phyloP scores from a whole-genome alignment of 2,797 vertebrate species.

The Myoxocephalus aenaeus region DNA sequence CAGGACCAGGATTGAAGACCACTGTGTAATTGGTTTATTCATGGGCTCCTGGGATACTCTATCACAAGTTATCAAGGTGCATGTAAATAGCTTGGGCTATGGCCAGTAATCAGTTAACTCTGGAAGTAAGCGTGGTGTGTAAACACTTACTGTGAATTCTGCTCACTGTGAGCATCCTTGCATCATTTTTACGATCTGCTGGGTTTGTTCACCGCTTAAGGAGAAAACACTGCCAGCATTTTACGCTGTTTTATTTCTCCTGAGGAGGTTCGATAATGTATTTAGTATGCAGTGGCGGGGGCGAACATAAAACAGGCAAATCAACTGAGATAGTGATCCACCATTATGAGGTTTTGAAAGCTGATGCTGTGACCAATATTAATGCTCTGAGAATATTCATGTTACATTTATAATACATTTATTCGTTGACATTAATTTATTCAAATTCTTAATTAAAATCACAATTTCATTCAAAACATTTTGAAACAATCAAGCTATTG shows the following conservation, averaged over 20 bases:
- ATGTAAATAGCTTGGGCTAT: slow-evolving; percentile 49
- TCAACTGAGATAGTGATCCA: slow-evolving; percentile 21
- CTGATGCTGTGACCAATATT: background rate
- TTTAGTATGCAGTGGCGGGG: slow-evolving; percentile 63
- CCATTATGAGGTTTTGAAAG: slow-evolving; percentile 19
- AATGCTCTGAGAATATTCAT: background rate
- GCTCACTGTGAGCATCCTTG: slow-evolving; percentile 46
- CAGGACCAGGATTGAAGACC: slow-evolving; percentile 58
- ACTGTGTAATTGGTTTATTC: slow-evolving; percentile 70
- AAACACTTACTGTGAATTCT: slow-evolving; percentile 46
- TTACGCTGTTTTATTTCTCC: slow-evolving; percentile 62
- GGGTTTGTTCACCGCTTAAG: slow-evolving; percentile 59
- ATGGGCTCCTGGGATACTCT: slow-evolving; percentile 49
- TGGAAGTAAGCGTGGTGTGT: slow-evolving; percentile 38
- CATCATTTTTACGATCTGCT: slow-evolving; percentile 66
- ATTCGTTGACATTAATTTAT: background rate
- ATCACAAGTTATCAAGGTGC: slow-evolving; percentile 70
- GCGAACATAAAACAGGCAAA: slow-evolving; percentile 63
- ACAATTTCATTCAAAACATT: background rate
- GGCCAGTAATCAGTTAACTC: slow-evolving; percentile 40
- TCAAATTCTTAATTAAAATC: background rate
- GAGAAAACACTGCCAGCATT: slow-evolving; percentile 60
- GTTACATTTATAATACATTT: background rate
- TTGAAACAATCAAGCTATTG: background rate
- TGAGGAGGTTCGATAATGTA: slow-evolving; percentile 50